Percentiles rank a stretch among this genome's conserved stretches.
phyloP scores from a whole-genome alignment of 2,797 vertebrate species.

The Holocentrus rufus region DNA sequence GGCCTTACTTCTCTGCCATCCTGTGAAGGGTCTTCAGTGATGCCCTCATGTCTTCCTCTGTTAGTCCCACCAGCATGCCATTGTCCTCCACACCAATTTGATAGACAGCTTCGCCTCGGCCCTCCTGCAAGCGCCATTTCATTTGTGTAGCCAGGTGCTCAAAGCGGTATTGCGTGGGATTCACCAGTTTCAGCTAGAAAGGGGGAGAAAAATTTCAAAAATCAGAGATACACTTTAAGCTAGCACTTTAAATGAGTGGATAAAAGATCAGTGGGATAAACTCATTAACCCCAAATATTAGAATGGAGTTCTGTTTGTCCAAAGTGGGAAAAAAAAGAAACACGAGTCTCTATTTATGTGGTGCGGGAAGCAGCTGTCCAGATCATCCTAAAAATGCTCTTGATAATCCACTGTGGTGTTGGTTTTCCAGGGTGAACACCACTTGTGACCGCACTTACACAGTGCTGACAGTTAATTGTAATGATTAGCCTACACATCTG shows the following conservation, averaged over 20 bases:
- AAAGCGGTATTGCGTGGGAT: slow-evolving; percentile 95
- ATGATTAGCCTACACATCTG: not conserved
- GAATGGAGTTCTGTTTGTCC: not conserved
- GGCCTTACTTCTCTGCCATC: slow-evolving; percentile 94
- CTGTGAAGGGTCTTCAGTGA: slow-evolving; percentile 93
- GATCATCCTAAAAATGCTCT: slow-evolving; percentile 50
- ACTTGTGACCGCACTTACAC: not conserved
- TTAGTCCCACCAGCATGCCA: slow-evolving; percentile 93
- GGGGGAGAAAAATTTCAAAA: not conserved
- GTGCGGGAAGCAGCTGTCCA: slow-evolving; percentile 31
- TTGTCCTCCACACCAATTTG: slow-evolving; percentile 99
- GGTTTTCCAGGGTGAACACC: slow-evolving; percentile 19
- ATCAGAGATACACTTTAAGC: slow-evolving; percentile 16
- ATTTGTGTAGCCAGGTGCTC: slow-evolving; percentile 98
- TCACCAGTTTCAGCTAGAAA: slow-evolving; percentile 92
- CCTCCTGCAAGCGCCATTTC: slow-evolving; percentile 99
- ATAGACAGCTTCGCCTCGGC: slow-evolving; percentile 95
- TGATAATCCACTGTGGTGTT: slow-evolving; percentile 51
- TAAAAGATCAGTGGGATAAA: not conserved
- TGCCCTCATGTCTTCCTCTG: slow-evolving; percentile 93
- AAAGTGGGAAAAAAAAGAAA: not conserved
- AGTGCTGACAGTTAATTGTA: slow-evolving; percentile 12
- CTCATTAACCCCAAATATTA: not conserved
- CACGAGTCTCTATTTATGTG: slow-evolving; percentile 9
- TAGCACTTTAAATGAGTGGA: not conserved